These are phyloP conservation scores for Dynastes grantii DNA, from an alignment of 2,888 invertebrate species.

Conservation along the genomic window DNA sequence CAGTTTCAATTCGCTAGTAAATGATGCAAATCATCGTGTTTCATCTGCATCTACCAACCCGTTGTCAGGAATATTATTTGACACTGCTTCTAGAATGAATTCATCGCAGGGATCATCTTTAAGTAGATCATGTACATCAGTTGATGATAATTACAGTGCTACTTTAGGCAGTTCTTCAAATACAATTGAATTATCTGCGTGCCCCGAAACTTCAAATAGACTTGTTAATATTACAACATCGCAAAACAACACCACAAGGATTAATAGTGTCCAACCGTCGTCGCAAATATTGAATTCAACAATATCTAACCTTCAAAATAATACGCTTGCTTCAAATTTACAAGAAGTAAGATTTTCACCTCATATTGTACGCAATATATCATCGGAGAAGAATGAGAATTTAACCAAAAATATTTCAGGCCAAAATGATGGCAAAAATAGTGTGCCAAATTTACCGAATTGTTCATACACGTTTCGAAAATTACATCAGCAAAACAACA, in stretches of 20 bases:
- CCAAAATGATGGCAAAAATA: not conserved
- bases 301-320: not conserved
- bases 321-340: not conserved
- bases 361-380: not conserved
- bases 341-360: not conserved
- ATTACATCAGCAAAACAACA: not conserved
- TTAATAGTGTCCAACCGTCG: not conserved
- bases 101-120: not conserved
- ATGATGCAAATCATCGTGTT: constrained; percentile 1
- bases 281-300: not conserved
- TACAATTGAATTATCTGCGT: not conserved
- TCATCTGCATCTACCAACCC: not conserved
- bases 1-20: constrained; percentile 12
- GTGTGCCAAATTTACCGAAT: not conserved
- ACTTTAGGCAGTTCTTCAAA: not conserved
- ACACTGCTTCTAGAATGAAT: not conserved
- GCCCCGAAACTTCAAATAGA: not conserved
- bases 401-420: not conserved
- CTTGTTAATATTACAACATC: not conserved
- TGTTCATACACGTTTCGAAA: not conserved
- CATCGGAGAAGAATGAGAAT: not conserved
- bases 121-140: not conserved
- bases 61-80: constrained; percentile 6
- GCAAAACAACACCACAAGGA: not conserved
- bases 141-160: not conserved